A percentile compares a stretch with the other conserved stretches of the same genome.
Evolutionary conservation across 2,113 vertebrate genomes (phyloP).

Genomic region (Hemichromis elongatus): DNA sequence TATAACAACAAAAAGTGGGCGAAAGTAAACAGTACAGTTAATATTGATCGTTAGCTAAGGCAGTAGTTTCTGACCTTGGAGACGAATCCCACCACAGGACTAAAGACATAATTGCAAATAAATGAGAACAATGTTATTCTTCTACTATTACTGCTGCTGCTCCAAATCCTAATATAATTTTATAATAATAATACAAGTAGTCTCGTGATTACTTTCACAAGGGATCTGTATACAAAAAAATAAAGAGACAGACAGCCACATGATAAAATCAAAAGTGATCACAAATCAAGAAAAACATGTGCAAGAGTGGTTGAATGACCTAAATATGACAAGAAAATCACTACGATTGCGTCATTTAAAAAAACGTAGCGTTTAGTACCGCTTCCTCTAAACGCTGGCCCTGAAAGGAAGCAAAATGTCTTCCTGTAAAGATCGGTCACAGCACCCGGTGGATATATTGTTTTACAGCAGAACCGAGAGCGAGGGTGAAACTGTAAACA

Average conservation of each 20-base stretch:
- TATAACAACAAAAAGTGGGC: neutral
- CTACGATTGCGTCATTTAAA: neutral
- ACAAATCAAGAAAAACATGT: neutral
- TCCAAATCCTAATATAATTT: neutral
- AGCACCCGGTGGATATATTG: neutral
- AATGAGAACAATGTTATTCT: neutral
- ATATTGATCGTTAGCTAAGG: neutral
- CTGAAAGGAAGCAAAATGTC: neutral
- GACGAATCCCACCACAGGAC: neutral
- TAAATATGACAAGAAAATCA: neutral
- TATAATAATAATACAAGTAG: neutral
- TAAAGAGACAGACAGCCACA: neutral
- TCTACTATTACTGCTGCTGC: neutral
- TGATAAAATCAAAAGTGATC: too few species aligned
- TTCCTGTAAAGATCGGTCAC: neutral
- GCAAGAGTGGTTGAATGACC: neutral
- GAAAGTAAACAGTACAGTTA: neutral
- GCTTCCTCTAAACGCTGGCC: neutral
- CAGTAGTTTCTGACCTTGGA: neutral
- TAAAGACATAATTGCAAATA: neutral
- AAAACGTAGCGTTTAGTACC: neutral
- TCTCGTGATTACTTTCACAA: neutral
- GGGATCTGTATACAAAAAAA: neutral
- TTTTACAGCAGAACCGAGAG: neutral
- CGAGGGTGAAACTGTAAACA: constrained; percentile 19